A percentile compares a stretch with the other conserved stretches of the same genome.
Conservation (phyloP, 2,113 vertebrate species). For the Hemicordylus capensis region DNA sequence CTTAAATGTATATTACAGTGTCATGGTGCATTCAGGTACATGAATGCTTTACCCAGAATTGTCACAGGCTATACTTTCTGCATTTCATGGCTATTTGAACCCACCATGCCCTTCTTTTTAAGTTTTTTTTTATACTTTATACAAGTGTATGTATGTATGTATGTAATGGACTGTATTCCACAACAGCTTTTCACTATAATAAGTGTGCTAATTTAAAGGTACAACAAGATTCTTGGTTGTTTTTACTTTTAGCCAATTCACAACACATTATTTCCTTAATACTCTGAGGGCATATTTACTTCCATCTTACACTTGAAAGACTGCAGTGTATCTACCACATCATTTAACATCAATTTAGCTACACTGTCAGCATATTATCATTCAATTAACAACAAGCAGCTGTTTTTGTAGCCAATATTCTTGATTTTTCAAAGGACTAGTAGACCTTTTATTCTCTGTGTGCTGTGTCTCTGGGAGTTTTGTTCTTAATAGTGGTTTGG, state of each 20-base stretch:
- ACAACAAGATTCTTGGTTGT: no score
- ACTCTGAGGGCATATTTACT: constrained; percentile 1
- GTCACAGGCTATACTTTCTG: no score
- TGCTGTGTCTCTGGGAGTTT: background rate
- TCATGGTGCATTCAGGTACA: no score
- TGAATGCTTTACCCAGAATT: no score
- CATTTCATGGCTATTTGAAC: no score
- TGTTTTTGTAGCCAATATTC: background rate
- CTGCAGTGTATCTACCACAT: background rate
- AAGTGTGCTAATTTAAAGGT: no score
- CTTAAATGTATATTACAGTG: no score
- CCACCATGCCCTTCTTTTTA: no score
- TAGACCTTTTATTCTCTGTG: background rate
- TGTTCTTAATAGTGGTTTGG: background rate
- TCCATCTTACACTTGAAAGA: constrained; percentile 8
- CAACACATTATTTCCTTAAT: background rate
- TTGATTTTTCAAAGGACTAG: background rate
- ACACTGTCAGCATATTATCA: background rate
- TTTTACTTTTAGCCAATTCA: background rate
- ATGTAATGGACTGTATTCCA: no score
- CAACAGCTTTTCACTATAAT: no score
- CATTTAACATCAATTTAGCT: constrained; percentile 7
- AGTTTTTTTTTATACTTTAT: no score
- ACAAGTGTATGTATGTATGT: no score
- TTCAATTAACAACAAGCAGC: constrained; percentile 7